Conservation (phyloP, 2,888 invertebrate species). For the Hipparchia semele region DNA sequence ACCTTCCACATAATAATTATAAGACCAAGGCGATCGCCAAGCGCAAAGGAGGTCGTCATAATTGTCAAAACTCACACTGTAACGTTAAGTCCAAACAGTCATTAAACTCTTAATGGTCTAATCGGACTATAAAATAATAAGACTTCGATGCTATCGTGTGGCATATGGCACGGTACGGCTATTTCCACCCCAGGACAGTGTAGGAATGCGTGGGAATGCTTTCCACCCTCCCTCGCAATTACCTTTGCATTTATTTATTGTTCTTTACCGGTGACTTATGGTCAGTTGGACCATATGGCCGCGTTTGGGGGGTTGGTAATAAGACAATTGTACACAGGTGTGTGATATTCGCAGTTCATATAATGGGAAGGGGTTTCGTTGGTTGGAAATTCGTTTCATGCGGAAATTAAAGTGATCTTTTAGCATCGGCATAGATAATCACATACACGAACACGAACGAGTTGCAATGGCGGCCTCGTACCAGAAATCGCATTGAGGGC, state of each 20-base stretch:
- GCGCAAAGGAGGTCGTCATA: too few relatives aligned
- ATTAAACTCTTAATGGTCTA: slow-evolving; percentile 43
- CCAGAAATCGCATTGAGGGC: too few relatives aligned
- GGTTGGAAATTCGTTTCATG: not conserved
- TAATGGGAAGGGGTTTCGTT: slow-evolving; percentile 9
- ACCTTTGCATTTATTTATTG: slow-evolving; percentile 53
- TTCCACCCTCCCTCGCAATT: slow-evolving; percentile 65
- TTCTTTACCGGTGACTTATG: slow-evolving; percentile 76
- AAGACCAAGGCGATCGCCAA: not conserved
- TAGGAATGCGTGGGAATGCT: slow-evolving; percentile 76
- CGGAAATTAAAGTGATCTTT: not conserved
- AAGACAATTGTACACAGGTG: slow-evolving; percentile 43
- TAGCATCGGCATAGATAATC: too few relatives aligned
- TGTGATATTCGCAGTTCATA: slow-evolving; percentile 37
- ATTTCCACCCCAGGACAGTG: slow-evolving; percentile 55
- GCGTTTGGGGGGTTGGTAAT: slow-evolving; percentile 43
- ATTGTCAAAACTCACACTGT: not conserved
- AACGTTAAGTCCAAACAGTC: slow-evolving; percentile 39
- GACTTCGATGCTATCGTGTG: slow-evolving; percentile 54
- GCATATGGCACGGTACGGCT: slow-evolving; percentile 59
- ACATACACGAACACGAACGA: too few relatives aligned
- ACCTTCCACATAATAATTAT: not conserved
- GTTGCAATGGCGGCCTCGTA: too few relatives aligned
- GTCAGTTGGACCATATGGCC: slow-evolving; percentile 69
- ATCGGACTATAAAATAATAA: slow-evolving; percentile 49